A percentile compares a stretch with the other conserved stretches of the same genome.
These are phyloP conservation scores for Lasioglossum lativentre DNA, from an alignment of 2,888 invertebrate species.

Conservation along the genomic window DNA sequence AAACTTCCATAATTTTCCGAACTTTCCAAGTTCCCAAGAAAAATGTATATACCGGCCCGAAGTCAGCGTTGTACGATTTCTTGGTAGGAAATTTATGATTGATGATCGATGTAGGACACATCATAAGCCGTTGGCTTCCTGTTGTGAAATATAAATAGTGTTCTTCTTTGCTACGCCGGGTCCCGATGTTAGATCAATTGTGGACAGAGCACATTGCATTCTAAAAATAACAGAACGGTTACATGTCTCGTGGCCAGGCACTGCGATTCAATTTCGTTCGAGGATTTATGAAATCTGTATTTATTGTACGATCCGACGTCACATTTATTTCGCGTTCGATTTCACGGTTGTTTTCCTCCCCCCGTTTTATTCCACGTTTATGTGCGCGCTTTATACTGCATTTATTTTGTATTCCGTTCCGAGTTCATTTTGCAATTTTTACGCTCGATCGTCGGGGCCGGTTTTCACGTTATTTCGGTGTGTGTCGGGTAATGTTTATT, in stretches of 20 bases:
- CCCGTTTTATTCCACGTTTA: neutral
- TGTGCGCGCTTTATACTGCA: neutral
- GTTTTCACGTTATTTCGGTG: neutral
- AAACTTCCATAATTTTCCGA: neutral
- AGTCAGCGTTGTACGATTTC: neutral
- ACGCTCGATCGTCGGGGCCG: neutral
- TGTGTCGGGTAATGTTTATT: neutral
- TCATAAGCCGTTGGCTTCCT: neutral
- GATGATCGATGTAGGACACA: neutral
- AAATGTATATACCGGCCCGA: neutral
- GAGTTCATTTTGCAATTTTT: neutral
- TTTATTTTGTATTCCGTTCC: neutral
- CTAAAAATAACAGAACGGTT: conserved; percentile 4
- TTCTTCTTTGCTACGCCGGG: neutral
- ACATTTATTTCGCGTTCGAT: neutral
- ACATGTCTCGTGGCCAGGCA: neutral
- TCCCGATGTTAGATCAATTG: conserved; percentile 11
- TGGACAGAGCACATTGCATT: neutral
- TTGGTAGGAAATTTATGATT: neutral
- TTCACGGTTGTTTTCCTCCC: neutral
- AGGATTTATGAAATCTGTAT: neutral
- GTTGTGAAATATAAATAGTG: neutral
- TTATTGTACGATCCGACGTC: neutral
- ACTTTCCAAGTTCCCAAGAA: neutral
- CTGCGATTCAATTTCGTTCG: neutral